Evolutionary conservation across 2,797 vertebrate genomes (phyloP), one percentile per base, ranked within the genome.

Genomic region (Knipowitschia caucasica): DNA sequence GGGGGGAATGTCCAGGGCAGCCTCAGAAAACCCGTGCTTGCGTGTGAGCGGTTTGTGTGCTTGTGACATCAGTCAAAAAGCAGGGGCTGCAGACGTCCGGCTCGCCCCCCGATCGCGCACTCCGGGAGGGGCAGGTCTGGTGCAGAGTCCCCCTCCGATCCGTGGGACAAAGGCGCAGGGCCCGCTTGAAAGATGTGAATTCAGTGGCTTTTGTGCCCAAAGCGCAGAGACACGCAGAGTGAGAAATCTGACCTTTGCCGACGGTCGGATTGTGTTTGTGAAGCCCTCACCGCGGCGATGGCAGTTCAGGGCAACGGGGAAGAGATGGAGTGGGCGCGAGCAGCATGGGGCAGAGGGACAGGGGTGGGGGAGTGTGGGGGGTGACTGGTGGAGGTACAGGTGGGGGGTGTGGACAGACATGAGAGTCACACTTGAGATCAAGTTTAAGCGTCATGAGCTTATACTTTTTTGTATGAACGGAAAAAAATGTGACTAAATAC

Each of bases 161-260:
- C 69, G 56, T 61, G 47, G 84, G 87, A 91, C 91, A 92, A 92
- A 91, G 83, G 88, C 83, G 15, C 15, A 57, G 64, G 74, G 84
- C 79, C 81, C 73, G 75, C 84, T 89, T 91, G 89, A 92, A 91
- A 91, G 89, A 92, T 89, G 90, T 90, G 90, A 92, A 92, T 91
- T 90, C 89, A 82, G 85, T 56, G 76, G 86, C 91, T 92, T 92
- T 92, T 92, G 90, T 91, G 85, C 85, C 81, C 70, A 80, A 85
- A 88, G 88, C 88, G 73, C 66, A 87, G 89, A 87, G 88, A 90
- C 90, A 89, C 85, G 87, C 72, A 62, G 89, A 90, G 89, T 89
- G 89, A 89, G 86, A 91, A 92, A 90, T 89, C 88, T 92, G 91
- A 92, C 90, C 90, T 92, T 90, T 91, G 89, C 86, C 45, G 82